Evolutionary conservation across 2,113 vertebrate genomes (phyloP).

Genomic region (Morone saxatilis): DNA sequence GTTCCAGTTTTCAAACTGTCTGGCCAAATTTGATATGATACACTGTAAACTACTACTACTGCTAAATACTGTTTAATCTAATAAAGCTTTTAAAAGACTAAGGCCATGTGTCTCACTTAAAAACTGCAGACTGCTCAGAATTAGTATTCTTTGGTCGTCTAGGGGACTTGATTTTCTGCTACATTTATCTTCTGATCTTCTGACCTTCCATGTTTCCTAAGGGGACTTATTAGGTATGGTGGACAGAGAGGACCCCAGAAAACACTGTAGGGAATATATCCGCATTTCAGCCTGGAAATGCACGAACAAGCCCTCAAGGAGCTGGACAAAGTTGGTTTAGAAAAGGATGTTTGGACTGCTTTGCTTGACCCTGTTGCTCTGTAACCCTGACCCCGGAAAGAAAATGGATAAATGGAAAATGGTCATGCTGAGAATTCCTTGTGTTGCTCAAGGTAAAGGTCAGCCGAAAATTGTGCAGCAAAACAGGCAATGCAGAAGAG

Average conservation of each 20-base stretch:
- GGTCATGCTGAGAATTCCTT: constrained; percentile 19
- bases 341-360: not conserved
- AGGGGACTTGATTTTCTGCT: not conserved
- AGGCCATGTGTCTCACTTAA: not conserved
- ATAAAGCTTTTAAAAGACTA: not conserved
- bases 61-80: not conserved
- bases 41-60: not conserved
- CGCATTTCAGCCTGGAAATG: not conserved
- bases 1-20: constrained; percentile 21
- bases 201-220: not conserved
- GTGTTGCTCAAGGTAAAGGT: constrained; percentile 23
- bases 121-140: too few relatives aligned
- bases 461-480: not conserved
- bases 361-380: constrained; percentile 6
- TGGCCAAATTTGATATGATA: constrained; percentile 1
- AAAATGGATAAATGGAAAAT: constrained; percentile 12
- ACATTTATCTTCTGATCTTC: not conserved
- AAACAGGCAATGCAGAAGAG: not conserved
- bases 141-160: not conserved
- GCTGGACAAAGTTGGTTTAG: not conserved
- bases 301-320: not conserved
- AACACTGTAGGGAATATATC: not conserved
- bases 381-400: not conserved
- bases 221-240: not conserved
- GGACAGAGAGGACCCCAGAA: not conserved